A percentile compares a stretch with the other conserved stretches of the same genome.
phyloP scores from a whole-genome alignment of 1,140 invertebrate genomes.

The Cydia amplana region DNA sequence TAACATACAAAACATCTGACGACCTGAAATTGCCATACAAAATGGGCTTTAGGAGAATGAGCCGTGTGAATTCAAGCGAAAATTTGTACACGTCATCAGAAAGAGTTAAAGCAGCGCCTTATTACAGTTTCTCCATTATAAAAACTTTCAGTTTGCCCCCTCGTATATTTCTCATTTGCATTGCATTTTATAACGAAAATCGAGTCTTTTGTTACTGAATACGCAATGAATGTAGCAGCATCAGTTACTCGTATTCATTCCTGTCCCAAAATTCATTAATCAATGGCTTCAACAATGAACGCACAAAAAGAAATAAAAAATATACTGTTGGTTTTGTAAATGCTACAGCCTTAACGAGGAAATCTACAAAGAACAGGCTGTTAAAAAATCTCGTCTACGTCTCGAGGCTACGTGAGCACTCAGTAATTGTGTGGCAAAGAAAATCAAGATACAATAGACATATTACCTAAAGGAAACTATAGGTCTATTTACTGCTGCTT shows the following conservation, averaged over 20 bases:
- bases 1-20: too few relatives aligned
- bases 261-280: background rate
- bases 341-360: background rate
- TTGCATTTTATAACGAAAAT: background rate
- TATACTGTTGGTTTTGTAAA: background rate
- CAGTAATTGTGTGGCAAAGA: too few relatives aligned
- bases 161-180: background rate
- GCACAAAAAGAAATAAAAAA: background rate
- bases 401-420: background rate
- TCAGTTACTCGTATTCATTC: background rate
- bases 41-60: too few relatives aligned
- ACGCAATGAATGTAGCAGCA: background rate
- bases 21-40: too few relatives aligned
- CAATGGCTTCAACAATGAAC: slow-evolving; percentile 9
- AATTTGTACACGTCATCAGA: too few relatives aligned
- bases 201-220: background rate
- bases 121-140: too few relatives aligned
- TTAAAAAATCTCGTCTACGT: background rate
- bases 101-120: too few relatives aligned
- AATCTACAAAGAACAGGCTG: background rate
- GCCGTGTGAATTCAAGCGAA: too few relatives aligned
- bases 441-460: background rate
- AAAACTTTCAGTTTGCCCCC: background rate
- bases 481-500: too few relatives aligned
- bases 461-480: too few relatives aligned